Base-by-base conservation (phyloP, 2,113 vertebrate species). In the Hippoglossus stenolepis region DNA sequence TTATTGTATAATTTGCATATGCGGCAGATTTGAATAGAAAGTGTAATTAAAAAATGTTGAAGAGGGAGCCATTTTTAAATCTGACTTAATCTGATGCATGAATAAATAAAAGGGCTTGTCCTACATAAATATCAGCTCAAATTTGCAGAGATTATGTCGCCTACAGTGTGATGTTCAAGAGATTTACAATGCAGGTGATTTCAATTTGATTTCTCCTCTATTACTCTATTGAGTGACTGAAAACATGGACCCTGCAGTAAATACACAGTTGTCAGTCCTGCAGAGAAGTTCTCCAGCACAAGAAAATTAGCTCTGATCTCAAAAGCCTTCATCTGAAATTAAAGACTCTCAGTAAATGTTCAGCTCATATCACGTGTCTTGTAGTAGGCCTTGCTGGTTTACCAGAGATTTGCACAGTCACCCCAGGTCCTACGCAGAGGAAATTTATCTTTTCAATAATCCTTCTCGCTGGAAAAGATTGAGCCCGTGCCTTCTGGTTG, bases 71-170 rank as follows among this genome's bases (percentile, higher is more conserved):
- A 17, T 75, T 76, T 77, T 83, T 51, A 43, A 63, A 82, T 35
- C 43, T 31, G 63, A 31, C 2, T 83, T 76, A 72, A 73, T 82
- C 65, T 56, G 24, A 15, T 21, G 31, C 4, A 72, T 31, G 17
- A 49, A 58, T 76, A 70, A 54, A 77, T 62, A 56, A 71, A 3
- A 40, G 51, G 51, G 20, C 2, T 56, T 45, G 3, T 0, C 56
- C 70, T 73, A 54, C 81, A 82, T 83, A 64, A 70, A 80, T 60
- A 63, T 58, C 9, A 45, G 65, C 64, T 87, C 35, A 77, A 45
- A 83, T 76, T 47, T 69, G 66, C 24, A 26, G 63, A 68, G 73
- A 84, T 87, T 85, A 72, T 68, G 28, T 49, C 73, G 31, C 43
- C 70, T 75, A 47, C 11, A 53, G 35, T 3, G 18, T 51, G 14